A percentile compares a stretch with the other conserved stretches of the same genome.
These are phyloP conservation scores for Sebastes melanostomus DNA, from an alignment of 2,797 vertebrate genomes.

Conservation along the genomic window DNA sequence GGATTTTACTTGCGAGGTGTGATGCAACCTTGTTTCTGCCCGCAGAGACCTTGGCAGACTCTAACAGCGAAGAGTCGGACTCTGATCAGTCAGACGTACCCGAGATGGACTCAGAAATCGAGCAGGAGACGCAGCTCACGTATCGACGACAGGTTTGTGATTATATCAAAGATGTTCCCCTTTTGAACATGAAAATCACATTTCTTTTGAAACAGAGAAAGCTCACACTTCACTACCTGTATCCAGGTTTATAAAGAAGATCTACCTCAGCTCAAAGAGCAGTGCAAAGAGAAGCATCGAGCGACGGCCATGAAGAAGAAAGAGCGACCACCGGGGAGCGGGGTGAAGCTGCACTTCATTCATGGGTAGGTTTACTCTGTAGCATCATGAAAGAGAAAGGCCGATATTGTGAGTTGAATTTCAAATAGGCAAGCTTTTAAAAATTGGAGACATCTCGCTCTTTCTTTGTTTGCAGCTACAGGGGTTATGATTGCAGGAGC, in stretches of 20 bases:
- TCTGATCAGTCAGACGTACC: constrained; percentile 98
- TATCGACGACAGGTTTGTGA: constrained; percentile 91
- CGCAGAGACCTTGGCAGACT: constrained; percentile 93
- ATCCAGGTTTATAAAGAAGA: constrained; percentile 99
- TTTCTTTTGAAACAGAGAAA: not conserved
- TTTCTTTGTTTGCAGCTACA: constrained; percentile 65
- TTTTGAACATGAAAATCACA: not conserved
- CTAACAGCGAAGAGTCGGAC: constrained; percentile 97
- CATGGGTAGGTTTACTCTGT: constrained; percentile 86
- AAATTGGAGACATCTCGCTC: not conserved
- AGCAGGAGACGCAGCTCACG: constrained; percentile 96
- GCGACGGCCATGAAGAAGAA: constrained; percentile 91
- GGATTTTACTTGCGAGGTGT: constrained; percentile 4
- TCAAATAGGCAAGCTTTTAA: not conserved
- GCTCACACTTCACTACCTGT: not conserved
- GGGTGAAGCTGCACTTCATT: constrained; percentile 94
- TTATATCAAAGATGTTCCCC: not conserved
- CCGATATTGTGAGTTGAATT: not conserved
- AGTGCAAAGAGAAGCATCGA: constrained; percentile 95
- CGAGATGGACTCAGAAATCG: constrained; percentile 99
- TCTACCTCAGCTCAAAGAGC: constrained; percentile 99
- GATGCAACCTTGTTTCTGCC: constrained; percentile 49
- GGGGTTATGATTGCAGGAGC: constrained; percentile 80
- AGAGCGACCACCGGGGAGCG: constrained; percentile 89
- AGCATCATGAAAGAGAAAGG: not conserved